A percentile compares a stretch with the other conserved stretches of the same genome.
Conservation (phyloP, 2,888 invertebrate species). For the Drosophila stalkeri region DNA sequence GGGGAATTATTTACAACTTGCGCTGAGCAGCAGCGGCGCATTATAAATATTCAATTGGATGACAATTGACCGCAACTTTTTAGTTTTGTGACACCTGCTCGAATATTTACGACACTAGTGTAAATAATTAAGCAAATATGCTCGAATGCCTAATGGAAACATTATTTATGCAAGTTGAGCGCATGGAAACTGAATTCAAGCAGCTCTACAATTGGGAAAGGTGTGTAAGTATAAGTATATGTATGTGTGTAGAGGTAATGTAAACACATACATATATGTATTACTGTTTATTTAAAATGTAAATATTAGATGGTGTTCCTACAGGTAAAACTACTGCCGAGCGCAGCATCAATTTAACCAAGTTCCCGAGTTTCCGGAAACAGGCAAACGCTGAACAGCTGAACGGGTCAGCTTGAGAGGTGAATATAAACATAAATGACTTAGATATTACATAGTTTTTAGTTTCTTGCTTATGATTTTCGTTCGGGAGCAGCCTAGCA, state of each 20-base stretch:
- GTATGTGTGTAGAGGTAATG: not conserved
- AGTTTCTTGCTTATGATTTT: not conserved
- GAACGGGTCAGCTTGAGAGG: not conserved
- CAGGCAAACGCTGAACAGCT: not conserved
- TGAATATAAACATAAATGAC: not conserved
- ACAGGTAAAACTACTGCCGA: not conserved
- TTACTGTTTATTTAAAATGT: not conserved
- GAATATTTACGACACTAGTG: constrained; percentile 50
- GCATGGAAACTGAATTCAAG: not conserved
- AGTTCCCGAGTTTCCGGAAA: not conserved
- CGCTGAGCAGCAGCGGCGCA: constrained; percentile 23
- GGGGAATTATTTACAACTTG: constrained; percentile 15
- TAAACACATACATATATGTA: not conserved
- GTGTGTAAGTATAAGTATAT: not conserved
- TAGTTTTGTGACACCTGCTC: constrained; percentile 24
- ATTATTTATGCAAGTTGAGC: not conserved
- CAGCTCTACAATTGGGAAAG: not conserved
- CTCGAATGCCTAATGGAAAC: constrained; percentile 14
- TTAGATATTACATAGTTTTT: not conserved
- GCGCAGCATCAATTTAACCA: not conserved
- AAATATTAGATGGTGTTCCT: not conserved
- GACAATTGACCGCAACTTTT: constrained; percentile 30
- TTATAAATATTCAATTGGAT: constrained; percentile 39
- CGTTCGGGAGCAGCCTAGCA: too few species aligned
- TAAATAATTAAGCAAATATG: constrained; percentile 45